Conservation (phyloP, 2,888 invertebrate species). For the Deroplatys truncata region DNA sequence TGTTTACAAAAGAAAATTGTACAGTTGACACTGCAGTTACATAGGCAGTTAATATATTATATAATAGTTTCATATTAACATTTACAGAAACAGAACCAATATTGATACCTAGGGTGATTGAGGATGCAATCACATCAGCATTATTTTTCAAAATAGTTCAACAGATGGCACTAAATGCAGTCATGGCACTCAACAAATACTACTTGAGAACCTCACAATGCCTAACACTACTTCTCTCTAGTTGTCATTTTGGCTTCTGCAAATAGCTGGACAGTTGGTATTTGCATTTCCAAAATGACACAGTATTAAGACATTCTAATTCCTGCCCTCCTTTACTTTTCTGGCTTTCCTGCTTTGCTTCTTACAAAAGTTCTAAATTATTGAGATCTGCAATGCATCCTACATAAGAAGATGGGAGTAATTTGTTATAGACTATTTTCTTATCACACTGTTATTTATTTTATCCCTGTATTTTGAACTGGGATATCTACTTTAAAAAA, state of each 20-base stretch:
- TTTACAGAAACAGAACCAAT: slow-evolving; percentile 28
- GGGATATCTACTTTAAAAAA: not conserved
- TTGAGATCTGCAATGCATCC: slow-evolving; percentile 28
- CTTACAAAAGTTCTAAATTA: slow-evolving; percentile 22
- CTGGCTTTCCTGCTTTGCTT: not conserved
- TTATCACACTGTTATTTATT: not conserved
- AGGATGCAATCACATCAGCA: slow-evolving; percentile 26
- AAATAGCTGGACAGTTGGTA: slow-evolving; percentile 13
- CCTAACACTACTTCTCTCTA: slow-evolving; percentile 16
- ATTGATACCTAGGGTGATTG: slow-evolving; percentile 20
- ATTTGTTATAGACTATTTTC: not conserved
- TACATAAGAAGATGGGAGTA: slow-evolving; percentile 20
- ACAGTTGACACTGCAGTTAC: slow-evolving; percentile 31
- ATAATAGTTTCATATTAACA: slow-evolving; percentile 28
- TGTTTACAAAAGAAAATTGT: slow-evolving; percentile 33
- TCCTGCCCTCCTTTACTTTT: not conserved
- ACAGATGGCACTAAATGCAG: slow-evolving; percentile 29
- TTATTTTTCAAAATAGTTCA: slow-evolving; percentile 27
- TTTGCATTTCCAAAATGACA: slow-evolving; percentile 21
- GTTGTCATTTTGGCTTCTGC: not conserved
- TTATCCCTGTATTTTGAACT: not conserved
- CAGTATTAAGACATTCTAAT: not conserved
- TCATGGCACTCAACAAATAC: slow-evolving; percentile 27
- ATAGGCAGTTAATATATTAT: slow-evolving; percentile 31
- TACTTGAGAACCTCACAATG: slow-evolving; percentile 24